Base-by-base conservation (phyloP, 2,797 vertebrate species). In the Chrosomus eos region DNA sequence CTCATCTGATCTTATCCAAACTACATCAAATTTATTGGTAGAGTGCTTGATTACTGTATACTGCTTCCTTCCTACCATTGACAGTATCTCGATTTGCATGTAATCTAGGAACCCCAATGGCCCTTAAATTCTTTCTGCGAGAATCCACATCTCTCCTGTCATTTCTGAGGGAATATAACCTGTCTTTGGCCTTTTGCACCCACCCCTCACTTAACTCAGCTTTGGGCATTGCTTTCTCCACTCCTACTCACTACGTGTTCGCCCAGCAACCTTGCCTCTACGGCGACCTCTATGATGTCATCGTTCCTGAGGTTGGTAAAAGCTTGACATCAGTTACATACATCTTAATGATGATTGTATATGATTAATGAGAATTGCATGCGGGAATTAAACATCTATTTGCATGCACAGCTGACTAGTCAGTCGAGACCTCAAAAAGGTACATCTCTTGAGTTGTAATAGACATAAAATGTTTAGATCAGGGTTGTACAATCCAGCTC, bases 131-230 rank as follows among this genome's bases (percentile, higher is more conserved):
- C 84, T 96, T 98, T 68, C 96, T 95, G 0, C 97, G 97, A 72
- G 91, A 91, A 40, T 95, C 95, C 76, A 99, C 97, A 0, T 95
- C 95, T 7, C 94, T 97, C 0, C 91, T 97, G 0, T 94, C 96
- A 9, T 99, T 99, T 92, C 93, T 99, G 71, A 95, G 95, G 28
- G 97, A 99, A 88, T 98, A 98, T 1, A 97, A 97, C 2, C 93
- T 98, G 74, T 97, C 97, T 0, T 94, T 99, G 53, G 94, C 96
- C 0, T 97, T 98, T 6, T 97, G 97, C 60, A 87, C 93, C 0
- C 97, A 99, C 55, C 93, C 97, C 0, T 97, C 95, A 16, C 96
- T 99, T 40, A 94, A 97, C 0, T 76, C 94, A 1, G 96, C 97
- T 85, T 95, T 97, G 26, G 97, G 97, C 53, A 97, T 99, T 19